phyloP scores from a whole-genome alignment of 2,113 vertebrate species.

The Melanostigma gelatinosum region DNA sequence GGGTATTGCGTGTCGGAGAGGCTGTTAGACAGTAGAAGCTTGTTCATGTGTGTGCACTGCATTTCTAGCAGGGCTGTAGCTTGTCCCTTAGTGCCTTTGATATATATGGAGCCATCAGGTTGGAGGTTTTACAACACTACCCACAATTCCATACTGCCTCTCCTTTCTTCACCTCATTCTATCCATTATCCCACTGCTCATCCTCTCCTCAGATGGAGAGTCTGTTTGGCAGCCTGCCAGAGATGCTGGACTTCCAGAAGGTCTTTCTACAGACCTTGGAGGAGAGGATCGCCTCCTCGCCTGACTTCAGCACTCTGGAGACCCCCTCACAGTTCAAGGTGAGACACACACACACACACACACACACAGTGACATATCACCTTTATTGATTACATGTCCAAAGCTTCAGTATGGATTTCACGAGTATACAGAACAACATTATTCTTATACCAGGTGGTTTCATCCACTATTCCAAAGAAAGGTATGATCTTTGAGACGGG shows the following conservation, averaged over 20 bases:
- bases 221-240: constrained; percentile 96
- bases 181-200: background rate
- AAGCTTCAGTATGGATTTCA: background rate
- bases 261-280: constrained; percentile 97
- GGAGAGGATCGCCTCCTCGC: constrained; percentile 91
- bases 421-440: background rate
- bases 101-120: constrained; percentile 60
- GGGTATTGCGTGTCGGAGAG: constrained; percentile 1
- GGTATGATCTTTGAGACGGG: constrained; percentile 35
- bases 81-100: constrained; percentile 62
- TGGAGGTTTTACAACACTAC: constrained; percentile 52
- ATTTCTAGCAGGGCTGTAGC: constrained; percentile 28
- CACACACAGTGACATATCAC: background rate
- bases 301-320: constrained; percentile 91
- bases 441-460: constrained; percentile 16
- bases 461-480: background rate
- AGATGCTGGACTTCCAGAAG: constrained; percentile 98
- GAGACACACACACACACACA: constrained; percentile 21
- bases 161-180: background rate
- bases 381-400: constrained; percentile 29
- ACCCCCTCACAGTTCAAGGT: constrained; percentile 95
- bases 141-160: background rate
- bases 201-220: constrained; percentile 91
- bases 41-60: constrained; percentile 9
- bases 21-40: background rate